Conservation (phyloP, 2,888 invertebrate genomes). For the Amiota minor region DNA sequence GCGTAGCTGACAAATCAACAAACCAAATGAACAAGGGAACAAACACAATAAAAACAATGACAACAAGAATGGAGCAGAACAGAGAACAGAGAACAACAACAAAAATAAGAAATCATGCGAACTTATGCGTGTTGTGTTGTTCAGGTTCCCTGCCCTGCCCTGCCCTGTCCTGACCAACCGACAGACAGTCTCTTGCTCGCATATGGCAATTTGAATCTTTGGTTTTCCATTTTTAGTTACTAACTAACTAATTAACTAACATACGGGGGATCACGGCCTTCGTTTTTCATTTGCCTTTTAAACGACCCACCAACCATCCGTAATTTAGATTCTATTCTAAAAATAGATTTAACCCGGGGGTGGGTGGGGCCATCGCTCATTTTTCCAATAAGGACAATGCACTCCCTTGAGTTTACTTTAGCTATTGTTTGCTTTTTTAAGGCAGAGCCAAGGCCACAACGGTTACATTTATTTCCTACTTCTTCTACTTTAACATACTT, state of each 20-base stretch:
- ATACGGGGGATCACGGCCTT: neutral
- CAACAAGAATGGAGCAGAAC: no score
- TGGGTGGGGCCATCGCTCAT: slow-evolving; percentile 25
- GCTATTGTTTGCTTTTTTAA: slow-evolving; percentile 40
- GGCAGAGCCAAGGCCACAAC: no score
- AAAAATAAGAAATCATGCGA: no score
- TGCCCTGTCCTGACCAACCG: no score
- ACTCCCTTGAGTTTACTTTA: slow-evolving; percentile 56
- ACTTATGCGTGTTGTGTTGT: no score
- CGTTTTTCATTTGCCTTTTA: neutral
- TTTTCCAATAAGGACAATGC: slow-evolving; percentile 56
- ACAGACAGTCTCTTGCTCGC: slow-evolving; percentile 55
- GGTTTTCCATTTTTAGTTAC: slow-evolving; percentile 18
- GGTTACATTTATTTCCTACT: no score
- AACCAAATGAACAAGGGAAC: no score
- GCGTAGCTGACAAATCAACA: neutral
- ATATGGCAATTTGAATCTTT: slow-evolving; percentile 49
- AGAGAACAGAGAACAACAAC: no score
- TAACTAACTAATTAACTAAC: no score
- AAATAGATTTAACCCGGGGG: slow-evolving; percentile 46
- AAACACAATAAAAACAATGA: no score
- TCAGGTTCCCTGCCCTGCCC: no score
- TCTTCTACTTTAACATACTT: no score
- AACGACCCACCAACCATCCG: neutral
- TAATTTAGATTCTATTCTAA: slow-evolving; percentile 56